Base-by-base conservation (phyloP, 2,888 invertebrate genomes). In the Podotricha telesiphe region DNA sequence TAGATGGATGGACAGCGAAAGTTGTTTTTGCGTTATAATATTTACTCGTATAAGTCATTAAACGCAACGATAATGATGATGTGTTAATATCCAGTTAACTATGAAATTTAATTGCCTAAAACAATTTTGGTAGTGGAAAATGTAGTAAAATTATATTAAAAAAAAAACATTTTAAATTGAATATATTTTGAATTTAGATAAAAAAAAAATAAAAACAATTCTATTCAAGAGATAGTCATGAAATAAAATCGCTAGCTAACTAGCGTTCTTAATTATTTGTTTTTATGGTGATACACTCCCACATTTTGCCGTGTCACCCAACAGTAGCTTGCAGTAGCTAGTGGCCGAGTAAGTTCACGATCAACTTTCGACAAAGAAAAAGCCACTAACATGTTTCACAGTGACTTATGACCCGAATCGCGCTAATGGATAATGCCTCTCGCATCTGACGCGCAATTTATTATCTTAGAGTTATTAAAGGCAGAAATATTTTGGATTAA, bases 361-460 rank as follows among this genome's bases (percentile, higher is more conserved):
- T 79, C 87, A 77, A 82, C 87, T 88, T 87, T 89, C 87, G 82
- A 81, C 81, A 79, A 82, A 83, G 82, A 85, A 86, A 87, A 81
- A 85, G 80, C 73, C 75, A 74, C 76, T 75, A 74, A 45, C 59
- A 67, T 75, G 84, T 82, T 84, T 74, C 65, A 79, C 68, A 73
- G 64, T 76, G 84, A 84, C 86, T 80, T 81, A 76, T 86, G 86
- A 88, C 88, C 85, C 79, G 78, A 73, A 76, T 72, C 77, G 72
- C 80, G 70, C 71, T 74, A 68, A 75, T 73, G 71, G 67, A 55
- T 47, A 61, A 34, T 67, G 45, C 34, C n/a, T 51, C 61, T 53
- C 61, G 59, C 28, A 4, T 45, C 8, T 8, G 58, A n/a, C 10
- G 3, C 8, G 42, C 22, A 19, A n/a, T 53, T 34, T 53, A 53